Conservation (phyloP, 2,888 invertebrate genomes). For the Chalcosyrphus nemorum region DNA sequence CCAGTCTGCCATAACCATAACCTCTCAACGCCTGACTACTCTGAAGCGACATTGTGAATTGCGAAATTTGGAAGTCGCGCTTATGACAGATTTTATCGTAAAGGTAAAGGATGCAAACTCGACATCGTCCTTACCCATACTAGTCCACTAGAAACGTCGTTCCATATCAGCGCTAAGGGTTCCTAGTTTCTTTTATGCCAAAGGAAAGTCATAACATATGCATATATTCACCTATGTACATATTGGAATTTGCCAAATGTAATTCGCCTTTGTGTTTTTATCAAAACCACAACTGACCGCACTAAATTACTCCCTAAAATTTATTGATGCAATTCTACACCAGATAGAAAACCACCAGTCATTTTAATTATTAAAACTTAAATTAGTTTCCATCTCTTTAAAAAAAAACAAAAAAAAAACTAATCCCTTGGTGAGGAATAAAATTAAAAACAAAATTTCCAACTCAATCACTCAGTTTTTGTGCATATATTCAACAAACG, state of each 20-base stretch:
- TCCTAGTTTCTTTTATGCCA: too few species aligned
- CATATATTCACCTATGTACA: too few species aligned
- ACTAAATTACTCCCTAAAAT: constrained; percentile 19
- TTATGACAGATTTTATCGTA: too few species aligned
- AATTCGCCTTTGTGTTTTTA: neutral
- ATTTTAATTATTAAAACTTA: constrained; percentile 66
- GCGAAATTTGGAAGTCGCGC: too few species aligned
- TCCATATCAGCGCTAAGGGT: too few species aligned
- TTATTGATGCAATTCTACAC: constrained; percentile 2
- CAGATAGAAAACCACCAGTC: neutral
- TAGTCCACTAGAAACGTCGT: too few species aligned
- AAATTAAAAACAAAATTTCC: constrained; percentile 16
- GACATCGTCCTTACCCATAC: too few species aligned
- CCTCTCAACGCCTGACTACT: too few species aligned
- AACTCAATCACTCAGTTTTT: constrained; percentile 57
- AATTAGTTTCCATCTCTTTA: constrained; percentile 40
- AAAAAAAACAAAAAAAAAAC: neutral
- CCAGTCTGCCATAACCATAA: too few species aligned
- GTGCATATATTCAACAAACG: constrained; percentile 18
- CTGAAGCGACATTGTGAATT: too few species aligned
- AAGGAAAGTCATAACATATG: too few species aligned
- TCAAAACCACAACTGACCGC: constrained; percentile 1
- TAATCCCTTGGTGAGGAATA: constrained; percentile 36
- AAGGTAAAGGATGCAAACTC: too few species aligned
- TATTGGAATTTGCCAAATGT: neutral